Conservation (phyloP, 1,140 invertebrate genomes). For the Idris sp. region DNA sequence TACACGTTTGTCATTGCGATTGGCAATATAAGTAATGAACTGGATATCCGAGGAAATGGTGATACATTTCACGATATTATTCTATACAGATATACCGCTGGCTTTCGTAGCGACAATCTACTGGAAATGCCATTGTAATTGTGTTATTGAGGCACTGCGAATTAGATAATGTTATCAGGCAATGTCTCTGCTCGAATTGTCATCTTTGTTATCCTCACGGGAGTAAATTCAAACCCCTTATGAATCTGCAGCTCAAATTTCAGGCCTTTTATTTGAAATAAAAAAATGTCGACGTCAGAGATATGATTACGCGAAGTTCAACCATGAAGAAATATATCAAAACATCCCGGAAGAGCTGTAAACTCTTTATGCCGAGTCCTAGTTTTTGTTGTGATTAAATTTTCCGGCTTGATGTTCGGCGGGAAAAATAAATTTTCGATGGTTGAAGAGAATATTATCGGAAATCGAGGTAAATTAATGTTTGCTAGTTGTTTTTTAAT, state of each 20-base stretch:
- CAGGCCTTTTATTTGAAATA: slow-evolving; percentile 14
- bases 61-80: slow-evolving; percentile 31
- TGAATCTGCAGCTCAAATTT: slow-evolving; percentile 53
- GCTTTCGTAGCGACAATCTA: slow-evolving; percentile 50
- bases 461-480: slow-evolving; percentile 4
- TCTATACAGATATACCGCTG: slow-evolving; percentile 34
- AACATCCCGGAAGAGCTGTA: not conserved
- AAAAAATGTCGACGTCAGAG: slow-evolving; percentile 12
- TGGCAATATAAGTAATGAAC: slow-evolving; percentile 27
- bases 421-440: slow-evolving; percentile 17
- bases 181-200: slow-evolving; percentile 54
- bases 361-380: slow-evolving; percentile 19
- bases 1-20: slow-evolving; percentile 5
- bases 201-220: slow-evolving; percentile 53
- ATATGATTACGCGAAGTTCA: slow-evolving; percentile 33
- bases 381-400: slow-evolving; percentile 40
- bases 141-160: slow-evolving; percentile 57
- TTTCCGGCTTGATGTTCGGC: slow-evolving; percentile 6
- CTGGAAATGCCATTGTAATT: slow-evolving; percentile 51
- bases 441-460: slow-evolving; percentile 4
- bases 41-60: slow-evolving; percentile 5
- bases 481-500: not conserved
- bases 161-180: slow-evolving; percentile 66
- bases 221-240: slow-evolving; percentile 28
- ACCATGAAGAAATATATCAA: slow-evolving; percentile 33